Evolutionary conservation across 2,797 vertebrate genomes (phyloP), one percentile per base, ranked within the genome.

Genomic region (Hippoglossus hippoglossus): DNA sequence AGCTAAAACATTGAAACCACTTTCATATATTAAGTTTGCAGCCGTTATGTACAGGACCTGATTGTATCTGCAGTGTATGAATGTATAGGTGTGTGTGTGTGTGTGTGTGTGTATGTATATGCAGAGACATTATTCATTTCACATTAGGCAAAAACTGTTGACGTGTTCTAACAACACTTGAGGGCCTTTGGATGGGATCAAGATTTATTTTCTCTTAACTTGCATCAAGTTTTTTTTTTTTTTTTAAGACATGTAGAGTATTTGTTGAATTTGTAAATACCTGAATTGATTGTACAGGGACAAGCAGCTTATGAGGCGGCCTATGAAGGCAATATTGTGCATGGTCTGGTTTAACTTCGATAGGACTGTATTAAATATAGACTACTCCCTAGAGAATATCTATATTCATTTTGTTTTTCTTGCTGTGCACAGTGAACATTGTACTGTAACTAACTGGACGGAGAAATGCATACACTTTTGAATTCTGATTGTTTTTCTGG

Each of bases 141-240:
- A 58, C 73, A 74, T 82, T 73, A 74, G 73, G 60, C 28, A 75
- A 73, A 54, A 76, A 61, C 44, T 78, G 78, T 88, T 88, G 49
- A 74, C 61, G 81, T 87, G 56, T 89, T 90, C 84, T 89, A 91
- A 91, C 82, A 72, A 83, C 79, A 84, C 82, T 88, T 89, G 81
- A 89, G 83, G 81, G 79, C 89, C 95, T 96, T 95, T 93, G 95
- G 94, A 95, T 94, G 94, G 93, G 91, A 90, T 91, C 87, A 83
- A 89, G 85, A 77, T 86, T 91, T 91, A 1, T 79, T 96, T 97
- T 95, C 94, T 96, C 95, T 98, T 98, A 98, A 99, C 98, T 99
- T 99, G 97, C 97, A 99, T 99, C 97, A 99, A 99, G 97, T 99
- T 98, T 93, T 96, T 95, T 95, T 94, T 95, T 82, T 93, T 59